Evolutionary conservation across 2,888 invertebrate genomes (phyloP).

Genomic region (Agriopis marginaria): DNA sequence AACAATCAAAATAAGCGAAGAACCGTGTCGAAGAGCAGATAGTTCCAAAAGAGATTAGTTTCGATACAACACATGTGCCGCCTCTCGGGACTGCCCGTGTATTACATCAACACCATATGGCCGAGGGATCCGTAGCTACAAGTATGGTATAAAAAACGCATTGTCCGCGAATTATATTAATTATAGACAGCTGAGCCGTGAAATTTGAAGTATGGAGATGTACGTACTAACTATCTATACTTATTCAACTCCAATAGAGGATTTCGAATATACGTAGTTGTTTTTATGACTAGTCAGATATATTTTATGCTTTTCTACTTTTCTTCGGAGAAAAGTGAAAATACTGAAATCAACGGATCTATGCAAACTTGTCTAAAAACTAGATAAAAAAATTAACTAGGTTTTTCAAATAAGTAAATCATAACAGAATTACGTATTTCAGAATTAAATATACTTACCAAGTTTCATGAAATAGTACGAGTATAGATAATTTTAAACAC

Average conservation of each 20-base stretch:
- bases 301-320: no score
- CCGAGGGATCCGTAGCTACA: slow-evolving; percentile 73
- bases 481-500: no score
- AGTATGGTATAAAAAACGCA: slow-evolving; percentile 60
- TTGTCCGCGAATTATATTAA: slow-evolving; percentile 59
- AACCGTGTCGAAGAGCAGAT: slow-evolving; percentile 54
- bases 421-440: no score
- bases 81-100: slow-evolving; percentile 46
- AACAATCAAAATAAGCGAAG: slow-evolving; percentile 50
- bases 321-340: no score
- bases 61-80: slow-evolving; percentile 73
- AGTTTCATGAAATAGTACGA: no score
- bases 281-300: no score
- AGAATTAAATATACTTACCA: no score
- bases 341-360: no score
- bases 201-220: slow-evolving; percentile 64
- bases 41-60: slow-evolving; percentile 75
- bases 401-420: no score
- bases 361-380: no score
- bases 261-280: not conserved
- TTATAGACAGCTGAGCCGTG: slow-evolving; percentile 71
- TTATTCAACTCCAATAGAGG: not conserved
- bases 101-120: slow-evolving; percentile 79
- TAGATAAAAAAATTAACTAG: no score
- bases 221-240: not conserved